Base-by-base conservation (phyloP, 2,888 invertebrate species). In the Linnaemya vulpina region DNA sequence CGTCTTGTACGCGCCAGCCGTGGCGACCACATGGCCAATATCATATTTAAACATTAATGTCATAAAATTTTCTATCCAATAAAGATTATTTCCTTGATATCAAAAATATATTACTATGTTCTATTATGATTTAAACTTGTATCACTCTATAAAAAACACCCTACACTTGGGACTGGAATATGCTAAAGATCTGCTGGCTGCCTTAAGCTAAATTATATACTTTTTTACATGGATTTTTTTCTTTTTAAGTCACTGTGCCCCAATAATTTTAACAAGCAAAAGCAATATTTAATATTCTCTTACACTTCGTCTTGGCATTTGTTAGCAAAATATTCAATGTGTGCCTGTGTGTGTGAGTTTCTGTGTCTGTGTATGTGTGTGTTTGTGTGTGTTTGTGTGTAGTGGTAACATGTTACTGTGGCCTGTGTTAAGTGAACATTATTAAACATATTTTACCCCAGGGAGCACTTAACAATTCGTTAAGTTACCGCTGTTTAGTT, bases 231-330 rank as follows among this genome's bases (percentile, higher is more conserved):
- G 4, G 9, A 40, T 35, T 35, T 0, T 11, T 4, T 25, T 9
- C 15, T 3, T 5, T 11, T 5, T 40, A 17, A 38, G 38, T 40
- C 73, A 83, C 76, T 77, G 82, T 83, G 63, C 82, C 9, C 8
- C 35, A 77, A 62, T 77, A 78, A 85, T 85, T 90, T 91, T 90
- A 90, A 90, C 91, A 90, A 91, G 91, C 90, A 89, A 90, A 89
- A 90, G 91, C 90, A 91, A 90, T 91, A 91, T 91, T 91, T 91
- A 91, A 91, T 91, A 91, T 89, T 89, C 90, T 75, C 35, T 65
- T 86, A 63, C 85, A 87, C 81, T 86, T 76, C 83, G 86, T 81
- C 75, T 75, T 86, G 77, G 63, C 71, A 58, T 79, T 46, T 70
- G 71, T 68, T 58, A 60, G 58, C 49, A 65, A 58, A 73, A 38